Evolutionary conservation across 2,113 vertebrate species (phyloP), one percentile per base, ranked within the genome.

Genomic region (Platichthys flesus): DNA sequence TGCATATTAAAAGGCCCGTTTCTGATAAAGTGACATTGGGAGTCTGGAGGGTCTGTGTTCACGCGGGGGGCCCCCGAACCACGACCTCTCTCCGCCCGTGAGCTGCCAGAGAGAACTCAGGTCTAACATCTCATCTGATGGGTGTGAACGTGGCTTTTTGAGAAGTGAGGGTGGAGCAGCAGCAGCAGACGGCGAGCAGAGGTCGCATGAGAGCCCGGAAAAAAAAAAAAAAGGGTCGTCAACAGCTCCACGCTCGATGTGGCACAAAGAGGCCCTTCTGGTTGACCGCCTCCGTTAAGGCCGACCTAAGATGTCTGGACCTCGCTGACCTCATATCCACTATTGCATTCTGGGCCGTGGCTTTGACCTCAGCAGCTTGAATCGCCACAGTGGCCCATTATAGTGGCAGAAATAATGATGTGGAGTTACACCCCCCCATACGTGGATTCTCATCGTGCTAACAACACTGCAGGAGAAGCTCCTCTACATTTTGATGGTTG

Each of bases 241-340:
- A 77, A 63, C 68, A 58, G 78, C 63, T 60, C 71, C 45, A 42
- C 13, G 45, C 73, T 89, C 74, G 26, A 64, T 75, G 82, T 78
- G 80, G 81, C 71, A 74, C 69, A 78, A 83, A 88, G 76, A 3
- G 83, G 67, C 61, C 78, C 65, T 93, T 92, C 87, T 88, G 89
- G 89, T 88, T 80, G 85, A 85, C 73, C 79, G 91, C 58, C 54
- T 77, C 87, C 67, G 70, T 88, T 75, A 45, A 84, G 82, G 76
- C 79, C 56, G 20, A 82, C 79, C 85, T 76, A 76, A 82, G 81
- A 91, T 68, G 83, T 90, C 87, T 89, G 79, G 78, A 85, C 84
- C 83, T 82, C 15, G 0, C 23, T 84, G 85, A 85, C 85, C 90
- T 89, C 59, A 55, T 65, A 70, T 72, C 72, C 84, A 80, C 88